These are phyloP conservation scores for Globodera ellingtonae DNA, from an alignment of 1,140 invertebrate species.

Conservation along the genomic window DNA sequence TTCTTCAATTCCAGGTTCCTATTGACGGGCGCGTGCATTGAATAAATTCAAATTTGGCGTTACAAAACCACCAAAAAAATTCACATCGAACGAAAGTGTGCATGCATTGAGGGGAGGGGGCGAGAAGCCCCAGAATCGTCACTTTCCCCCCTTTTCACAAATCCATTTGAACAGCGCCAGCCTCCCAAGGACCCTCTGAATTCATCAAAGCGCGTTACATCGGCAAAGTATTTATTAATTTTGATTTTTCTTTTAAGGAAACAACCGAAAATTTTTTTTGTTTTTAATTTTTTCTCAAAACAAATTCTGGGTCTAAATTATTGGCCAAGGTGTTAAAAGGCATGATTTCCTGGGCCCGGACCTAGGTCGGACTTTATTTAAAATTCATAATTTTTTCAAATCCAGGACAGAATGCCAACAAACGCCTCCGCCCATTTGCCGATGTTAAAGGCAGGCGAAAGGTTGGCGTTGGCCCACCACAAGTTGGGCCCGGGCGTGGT, in stretches of 20 bases:
- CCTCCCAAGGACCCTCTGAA: too few relatives aligned
- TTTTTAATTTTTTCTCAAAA: not conserved
- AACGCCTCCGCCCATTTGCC: not conserved
- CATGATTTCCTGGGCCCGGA: too few relatives aligned
- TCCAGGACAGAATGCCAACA: too few relatives aligned
- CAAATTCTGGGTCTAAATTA: too few relatives aligned
- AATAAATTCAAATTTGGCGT: not conserved
- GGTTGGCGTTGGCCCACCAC: constrained; percentile 13
- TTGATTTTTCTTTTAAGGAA: too few relatives aligned
- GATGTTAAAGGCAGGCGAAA: not conserved
- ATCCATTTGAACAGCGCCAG: not conserved
- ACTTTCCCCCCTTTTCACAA: too few relatives aligned
- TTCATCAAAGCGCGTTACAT: not conserved
- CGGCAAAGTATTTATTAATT: not conserved
- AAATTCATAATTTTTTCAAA: too few relatives aligned
- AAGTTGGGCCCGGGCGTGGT: constrained; percentile 22
- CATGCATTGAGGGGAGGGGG: not conserved
- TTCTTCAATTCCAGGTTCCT: too few relatives aligned
- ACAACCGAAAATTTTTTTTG: too few relatives aligned
- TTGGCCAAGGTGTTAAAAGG: too few relatives aligned
- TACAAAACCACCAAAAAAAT: not conserved
- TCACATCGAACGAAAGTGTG: not conserved
- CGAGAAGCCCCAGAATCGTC: not conserved
- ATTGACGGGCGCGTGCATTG: not conserved
- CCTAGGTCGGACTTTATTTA: too few relatives aligned